Percentiles rank a stretch among this genome's conserved stretches.
Evolutionary conservation across 1,140 invertebrate genomes (phyloP).

Genomic region (Drosophila carrolli): DNA sequence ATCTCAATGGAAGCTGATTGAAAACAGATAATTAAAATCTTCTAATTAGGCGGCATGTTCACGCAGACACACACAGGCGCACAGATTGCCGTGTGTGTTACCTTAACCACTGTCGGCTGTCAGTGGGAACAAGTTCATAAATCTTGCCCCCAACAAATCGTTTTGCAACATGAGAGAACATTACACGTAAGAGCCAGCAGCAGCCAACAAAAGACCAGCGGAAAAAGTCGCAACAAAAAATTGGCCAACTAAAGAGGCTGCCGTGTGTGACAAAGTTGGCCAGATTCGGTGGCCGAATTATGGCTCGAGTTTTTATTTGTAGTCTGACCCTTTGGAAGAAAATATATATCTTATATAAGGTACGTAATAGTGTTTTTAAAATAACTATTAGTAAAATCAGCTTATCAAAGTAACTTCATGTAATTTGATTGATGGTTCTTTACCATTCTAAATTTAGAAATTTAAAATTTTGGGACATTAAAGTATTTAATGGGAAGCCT

Average conservation of each 20-base stretch:
- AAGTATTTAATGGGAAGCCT: too few relatives aligned
- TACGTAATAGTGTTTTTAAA: too few relatives aligned
- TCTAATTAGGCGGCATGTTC: constrained; percentile 81
- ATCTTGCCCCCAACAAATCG: constrained; percentile 83
- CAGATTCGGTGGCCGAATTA: constrained; percentile 14
- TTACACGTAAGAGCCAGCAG: constrained; percentile 58
- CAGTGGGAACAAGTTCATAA: constrained; percentile 83
- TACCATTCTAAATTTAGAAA: too few relatives aligned
- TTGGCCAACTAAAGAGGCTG: constrained; percentile 44
- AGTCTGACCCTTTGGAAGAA: too few relatives aligned
- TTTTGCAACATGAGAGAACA: constrained; percentile 81
- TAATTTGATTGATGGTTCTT: too few relatives aligned
- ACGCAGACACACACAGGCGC: constrained; percentile 53
- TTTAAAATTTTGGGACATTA: too few relatives aligned
- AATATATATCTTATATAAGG: too few relatives aligned
- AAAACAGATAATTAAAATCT: constrained; percentile 83
- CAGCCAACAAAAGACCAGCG: constrained; percentile 25
- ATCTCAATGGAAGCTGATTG: constrained; percentile 80
- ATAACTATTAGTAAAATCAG: too few relatives aligned
- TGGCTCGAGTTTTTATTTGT: not conserved
- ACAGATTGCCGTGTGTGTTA: constrained; percentile 59
- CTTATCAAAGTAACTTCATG: too few relatives aligned
- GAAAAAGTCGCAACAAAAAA: constrained; percentile 19
- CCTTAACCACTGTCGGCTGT: constrained; percentile 82
- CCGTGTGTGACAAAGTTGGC: constrained; percentile 37